Conservation (phyloP, 2,113 vertebrate species). For the human region GRCh38 chr11:11038501-11039000, state of each 20-base stretch:
- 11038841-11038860: not conserved
- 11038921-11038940: not conserved
- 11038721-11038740: not conserved
- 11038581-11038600: not conserved
- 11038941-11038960: not conserved
- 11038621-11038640: rapidly evolving
- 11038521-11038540: not conserved
- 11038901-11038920: not conserved
- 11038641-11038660: not conserved
- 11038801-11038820: not conserved
- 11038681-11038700: rapidly evolving
- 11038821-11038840: not conserved
- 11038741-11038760: not conserved
- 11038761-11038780: not conserved
- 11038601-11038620: not conserved
- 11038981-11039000: not conserved
- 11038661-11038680: not conserved
- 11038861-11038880: not conserved
- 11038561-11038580: slow-evolving; percentile 10
- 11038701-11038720: not conserved
- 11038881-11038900: not conserved
- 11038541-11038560: not conserved
- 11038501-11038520: not conserved
- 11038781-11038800: not conserved
- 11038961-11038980: not conserved